Evolutionary conservation across 2,888 invertebrate species (phyloP).

Genomic region (Seira sanloemensis): DNA sequence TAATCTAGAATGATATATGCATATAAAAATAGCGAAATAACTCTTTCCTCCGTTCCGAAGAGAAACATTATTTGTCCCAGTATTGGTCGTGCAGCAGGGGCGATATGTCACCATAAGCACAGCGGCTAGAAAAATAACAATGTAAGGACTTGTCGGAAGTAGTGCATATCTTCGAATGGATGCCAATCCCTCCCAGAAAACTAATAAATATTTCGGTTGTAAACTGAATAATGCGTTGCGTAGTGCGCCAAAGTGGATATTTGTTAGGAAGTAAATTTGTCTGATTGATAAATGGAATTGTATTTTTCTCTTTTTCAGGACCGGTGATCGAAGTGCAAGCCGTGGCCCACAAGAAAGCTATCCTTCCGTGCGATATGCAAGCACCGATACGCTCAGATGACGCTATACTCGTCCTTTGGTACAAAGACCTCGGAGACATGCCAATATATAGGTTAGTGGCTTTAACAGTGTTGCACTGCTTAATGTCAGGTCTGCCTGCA

Average conservation of each 20-base stretch:
- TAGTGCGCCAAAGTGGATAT: not conserved
- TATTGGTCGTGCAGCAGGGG: conserved; percentile 13
- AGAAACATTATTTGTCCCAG: conserved; percentile 49
- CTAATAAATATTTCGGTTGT: conserved; percentile 16
- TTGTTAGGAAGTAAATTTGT: conserved; percentile 39
- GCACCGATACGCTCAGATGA: conserved; percentile 86
- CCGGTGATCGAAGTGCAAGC: conserved; percentile 82
- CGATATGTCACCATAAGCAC: conserved; percentile 43
- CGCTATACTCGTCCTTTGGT: conserved; percentile 91
- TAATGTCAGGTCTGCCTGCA: no score
- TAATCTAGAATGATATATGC: conserved; percentile 58
- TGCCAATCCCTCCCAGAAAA: conserved; percentile 19
- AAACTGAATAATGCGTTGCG: conserved; percentile 7
- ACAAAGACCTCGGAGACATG: conserved; percentile 86
- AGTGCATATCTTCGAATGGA: conserved; percentile 22
- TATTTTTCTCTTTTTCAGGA: conserved; percentile 76
- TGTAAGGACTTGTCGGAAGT: conserved; percentile 14
- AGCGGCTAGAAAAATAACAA: not conserved
- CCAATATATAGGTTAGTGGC: conserved; percentile 89
- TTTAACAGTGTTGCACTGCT: not conserved
- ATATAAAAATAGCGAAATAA: conserved; percentile 28
- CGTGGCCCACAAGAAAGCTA: conserved; percentile 86
- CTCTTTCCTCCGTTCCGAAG: not conserved
- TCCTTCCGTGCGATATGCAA: conserved; percentile 90
- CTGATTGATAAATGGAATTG: conserved; percentile 41